Evolutionary conservation across 1,140 invertebrate genomes (phyloP).

Genomic region (Matsumurasca onukii): DNA sequence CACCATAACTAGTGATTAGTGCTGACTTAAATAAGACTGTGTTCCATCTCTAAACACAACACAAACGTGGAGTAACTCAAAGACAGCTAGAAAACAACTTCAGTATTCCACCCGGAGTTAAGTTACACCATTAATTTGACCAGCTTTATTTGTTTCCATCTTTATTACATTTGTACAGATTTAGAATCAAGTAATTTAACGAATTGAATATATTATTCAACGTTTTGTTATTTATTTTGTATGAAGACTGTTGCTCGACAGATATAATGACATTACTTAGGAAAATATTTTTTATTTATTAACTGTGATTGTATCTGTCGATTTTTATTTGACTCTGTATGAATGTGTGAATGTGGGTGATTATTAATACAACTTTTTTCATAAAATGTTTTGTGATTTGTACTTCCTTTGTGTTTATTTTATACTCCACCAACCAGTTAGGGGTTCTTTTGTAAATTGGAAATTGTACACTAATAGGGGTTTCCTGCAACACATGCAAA

Average conservation of each 20-base stretch:
- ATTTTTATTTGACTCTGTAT: constrained; percentile 9
- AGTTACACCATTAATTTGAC: too few relatives aligned
- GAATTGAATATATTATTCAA: constrained; percentile 22
- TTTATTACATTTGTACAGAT: constrained; percentile 12
- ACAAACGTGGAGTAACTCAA: too few relatives aligned
- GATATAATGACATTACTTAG: neutral
- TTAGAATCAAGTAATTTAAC: neutral
- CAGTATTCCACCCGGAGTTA: constrained; percentile 23
- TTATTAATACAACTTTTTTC: constrained; percentile 10
- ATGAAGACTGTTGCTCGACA: constrained; percentile 24
- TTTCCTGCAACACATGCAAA: too few relatives aligned
- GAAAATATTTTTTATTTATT: constrained; percentile 15
- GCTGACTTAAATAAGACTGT: neutral
- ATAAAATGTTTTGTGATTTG: too few relatives aligned
- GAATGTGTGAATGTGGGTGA: constrained; percentile 19
- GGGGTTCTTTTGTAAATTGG: too few relatives aligned
- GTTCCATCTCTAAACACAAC: constrained; percentile 6
- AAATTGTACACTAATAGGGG: too few relatives aligned
- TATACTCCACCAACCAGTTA: too few relatives aligned
- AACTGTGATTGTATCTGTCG: constrained; percentile 14
- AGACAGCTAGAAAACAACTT: neutral
- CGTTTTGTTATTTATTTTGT: constrained; percentile 23
- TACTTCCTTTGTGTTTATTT: too few relatives aligned
- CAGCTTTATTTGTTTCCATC: too few relatives aligned
- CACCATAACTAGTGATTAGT: neutral